Evolutionary conservation across 2,888 invertebrate genomes (phyloP), one percentile per base, ranked within the genome.

Genomic region (Cephus rjabovi): DNA sequence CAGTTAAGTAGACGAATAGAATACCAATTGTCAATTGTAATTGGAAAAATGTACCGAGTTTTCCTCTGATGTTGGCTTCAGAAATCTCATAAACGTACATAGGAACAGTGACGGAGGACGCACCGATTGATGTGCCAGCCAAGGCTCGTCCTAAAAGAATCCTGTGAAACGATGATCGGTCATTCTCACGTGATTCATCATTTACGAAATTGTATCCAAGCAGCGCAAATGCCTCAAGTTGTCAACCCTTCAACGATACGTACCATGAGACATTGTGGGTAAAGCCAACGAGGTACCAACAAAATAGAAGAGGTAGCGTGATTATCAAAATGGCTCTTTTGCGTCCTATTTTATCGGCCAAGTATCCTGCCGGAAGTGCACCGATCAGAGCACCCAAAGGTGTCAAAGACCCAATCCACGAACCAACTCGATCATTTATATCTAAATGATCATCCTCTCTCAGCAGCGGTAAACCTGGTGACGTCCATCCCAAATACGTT

Each of bases 1-100:
- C 78, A 56, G 73, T 69, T 73, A 78, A 89, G 86, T 95, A 95
- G 23, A 93, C 93, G 78, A 94, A 92, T 0, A 96, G 92, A 11
- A 95, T 93, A 1, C 96, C 96, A 34, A 95, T 91, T 40, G 95
- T 94, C 74, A 95, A 93, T 80, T 94, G 94, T 23, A 96, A 93
- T 87, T 96, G 95, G 85, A 95, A 95, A 83, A 95, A 94, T 73
- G 95, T 94, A 37, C 95, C 95, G 4, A 96, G 90, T 0, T 94
- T 92, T 0, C 95, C 94, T n/a, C 95, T 91, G 33, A 94, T 91
- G 4, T 93, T 92, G 35, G 93, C 92, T 81, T 95, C 94, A 0
- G 95, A 93, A 68, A 95, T 93, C 87, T 96, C 96, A 11, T 93
- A 93, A 11, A 94, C 92, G 88, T 94, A 95, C 69, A 95, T 94